Conservation (phyloP, 2,797 vertebrate species). For the Falco rusticolus region DNA sequence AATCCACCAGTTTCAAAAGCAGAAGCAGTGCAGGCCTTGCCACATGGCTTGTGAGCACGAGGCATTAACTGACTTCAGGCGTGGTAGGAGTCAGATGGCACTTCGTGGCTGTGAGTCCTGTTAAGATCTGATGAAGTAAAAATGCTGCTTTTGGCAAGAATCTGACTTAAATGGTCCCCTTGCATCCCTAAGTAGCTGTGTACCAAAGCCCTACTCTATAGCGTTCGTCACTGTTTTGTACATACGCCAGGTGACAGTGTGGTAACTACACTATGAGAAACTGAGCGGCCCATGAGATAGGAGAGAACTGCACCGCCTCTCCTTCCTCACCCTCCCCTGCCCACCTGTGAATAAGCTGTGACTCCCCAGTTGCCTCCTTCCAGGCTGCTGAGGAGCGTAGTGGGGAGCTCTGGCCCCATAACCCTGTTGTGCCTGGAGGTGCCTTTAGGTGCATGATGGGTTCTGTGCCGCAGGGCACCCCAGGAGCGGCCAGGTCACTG, state of each 20-base stretch:
- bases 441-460: neutral
- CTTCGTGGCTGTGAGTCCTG: neutral
- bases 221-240: neutral
- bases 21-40: neutral
- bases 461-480: no score
- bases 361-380: neutral
- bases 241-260: rapidly evolving
- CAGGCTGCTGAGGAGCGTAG: neutral
- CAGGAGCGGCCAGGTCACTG: neutral
- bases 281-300: neutral
- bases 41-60: neutral
- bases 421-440: neutral
- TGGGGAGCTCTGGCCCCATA: neutral
- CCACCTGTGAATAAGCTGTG: neutral
- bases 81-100: neutral
- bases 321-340: neutral
- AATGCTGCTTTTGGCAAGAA: neutral
- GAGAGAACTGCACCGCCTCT: neutral
- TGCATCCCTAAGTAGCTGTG: neutral
- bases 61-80: neutral
- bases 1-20: neutral
- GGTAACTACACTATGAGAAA: neutral
- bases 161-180: neutral
- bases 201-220: neutral
- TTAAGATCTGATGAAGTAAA: neutral